A percentile compares a stretch with the other conserved stretches of the same genome.
phyloP scores from a whole-genome alignment of 2,797 vertebrate genomes.

The Steatocranus sp. region DNA sequence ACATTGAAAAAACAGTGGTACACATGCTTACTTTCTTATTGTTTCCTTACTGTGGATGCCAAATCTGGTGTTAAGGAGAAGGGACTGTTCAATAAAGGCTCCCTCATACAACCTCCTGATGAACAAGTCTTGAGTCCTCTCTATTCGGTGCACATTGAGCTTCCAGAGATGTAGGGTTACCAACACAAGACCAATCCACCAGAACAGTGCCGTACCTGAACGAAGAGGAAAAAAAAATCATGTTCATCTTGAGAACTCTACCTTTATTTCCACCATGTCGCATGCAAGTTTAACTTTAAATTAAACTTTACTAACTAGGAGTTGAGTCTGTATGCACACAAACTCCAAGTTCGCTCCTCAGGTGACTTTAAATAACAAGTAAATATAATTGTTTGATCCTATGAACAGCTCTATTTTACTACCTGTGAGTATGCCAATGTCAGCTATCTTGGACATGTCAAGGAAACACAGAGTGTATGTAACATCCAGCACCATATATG shows the following conservation, averaged over 20 bases:
- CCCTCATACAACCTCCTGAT: slow-evolving; percentile 9
- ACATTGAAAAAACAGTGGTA: background rate
- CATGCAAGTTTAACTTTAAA: no score
- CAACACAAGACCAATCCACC: slow-evolving; percentile 12
- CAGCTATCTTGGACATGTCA: background rate
- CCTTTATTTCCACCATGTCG: no score
- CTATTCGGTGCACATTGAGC: slow-evolving; percentile 1
- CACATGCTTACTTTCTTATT: background rate
- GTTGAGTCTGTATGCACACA: no score
- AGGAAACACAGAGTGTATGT: slow-evolving; percentile 50
- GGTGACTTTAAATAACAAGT: no score
- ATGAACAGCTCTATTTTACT: background rate
- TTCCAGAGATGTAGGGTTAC: slow-evolving; percentile 8
- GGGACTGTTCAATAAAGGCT: slow-evolving; percentile 18
- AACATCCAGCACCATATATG: slow-evolving; percentile 43
- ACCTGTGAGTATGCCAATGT: slow-evolving; percentile 42
- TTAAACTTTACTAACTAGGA: no score
- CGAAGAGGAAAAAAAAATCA: no score
- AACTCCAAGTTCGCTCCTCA: no score
- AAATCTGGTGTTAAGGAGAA: slow-evolving; percentile 21
- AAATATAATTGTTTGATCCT: no score
- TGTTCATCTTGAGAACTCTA: no score
- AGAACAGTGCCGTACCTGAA: background rate
- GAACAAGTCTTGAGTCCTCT: slow-evolving; percentile 21
- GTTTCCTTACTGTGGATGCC: background rate